phyloP scores from a whole-genome alignment of 2,797 vertebrate species.

The Notolepis coatsorum region DNA sequence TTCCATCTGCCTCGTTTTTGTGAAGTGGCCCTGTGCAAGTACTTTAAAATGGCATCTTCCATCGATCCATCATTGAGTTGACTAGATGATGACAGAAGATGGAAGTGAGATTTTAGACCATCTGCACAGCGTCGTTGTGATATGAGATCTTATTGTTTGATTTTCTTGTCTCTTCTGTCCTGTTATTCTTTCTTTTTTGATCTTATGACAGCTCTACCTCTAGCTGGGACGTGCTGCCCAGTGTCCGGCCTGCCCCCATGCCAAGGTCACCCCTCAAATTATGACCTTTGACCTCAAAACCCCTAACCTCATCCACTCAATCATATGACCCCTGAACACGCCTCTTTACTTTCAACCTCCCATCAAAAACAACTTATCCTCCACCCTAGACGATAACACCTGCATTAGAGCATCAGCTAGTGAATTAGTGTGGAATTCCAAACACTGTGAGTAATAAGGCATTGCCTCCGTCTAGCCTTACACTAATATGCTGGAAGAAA shows the following conservation, averaged over 20 bases:
- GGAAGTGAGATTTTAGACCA: conserved; percentile 16
- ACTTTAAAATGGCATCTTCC: conserved; percentile 23
- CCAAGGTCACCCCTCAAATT: conserved; percentile 74
- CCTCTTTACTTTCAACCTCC: conserved; percentile 34
- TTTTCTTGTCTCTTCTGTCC: conserved; percentile 35
- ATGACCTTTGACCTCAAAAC: conserved; percentile 51
- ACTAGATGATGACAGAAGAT: background rate
- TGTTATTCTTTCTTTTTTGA: conserved; percentile 70
- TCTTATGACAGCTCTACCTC: conserved; percentile 81
- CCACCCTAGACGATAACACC: conserved; percentile 35
- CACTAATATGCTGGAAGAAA: too few relatives aligned
- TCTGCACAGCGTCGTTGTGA: conserved; percentile 30
- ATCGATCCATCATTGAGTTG: background rate
- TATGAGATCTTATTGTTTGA: conserved; percentile 15
- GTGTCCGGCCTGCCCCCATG: conserved; percentile 74
- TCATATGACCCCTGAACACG: conserved; percentile 15
- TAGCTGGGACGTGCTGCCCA: conserved; percentile 85
- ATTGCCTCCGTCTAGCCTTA: background rate
- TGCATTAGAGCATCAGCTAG: background rate
- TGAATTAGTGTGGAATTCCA: conserved; percentile 7
- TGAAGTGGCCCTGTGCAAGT: conserved; percentile 18
- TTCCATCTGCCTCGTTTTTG: conserved; percentile 18
- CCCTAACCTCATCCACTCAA: conserved; percentile 10
- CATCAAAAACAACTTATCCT: conserved; percentile 19
- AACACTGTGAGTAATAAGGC: background rate